Evolutionary conservation across 2,797 vertebrate genomes (phyloP), one percentile per base, ranked within the genome.

Genomic region (Pachyuromys duprasi): DNA sequence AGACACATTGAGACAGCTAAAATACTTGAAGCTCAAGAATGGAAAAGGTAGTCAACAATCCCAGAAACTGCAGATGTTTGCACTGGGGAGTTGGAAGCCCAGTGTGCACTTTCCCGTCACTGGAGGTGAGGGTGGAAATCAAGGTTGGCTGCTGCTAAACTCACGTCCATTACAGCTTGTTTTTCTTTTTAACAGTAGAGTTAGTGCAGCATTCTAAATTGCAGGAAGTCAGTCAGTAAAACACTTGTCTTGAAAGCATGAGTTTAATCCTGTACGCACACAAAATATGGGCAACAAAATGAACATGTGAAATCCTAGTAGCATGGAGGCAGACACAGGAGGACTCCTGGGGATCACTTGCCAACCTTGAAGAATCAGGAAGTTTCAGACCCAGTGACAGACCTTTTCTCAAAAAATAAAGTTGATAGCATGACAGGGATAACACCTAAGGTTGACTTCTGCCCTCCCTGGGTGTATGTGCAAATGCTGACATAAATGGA

Each of bases 21-120:
- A 88, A 90, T 45, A 42, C 55, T 65, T 86, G 70, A 95, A 87
- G 84, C 67, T 79, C 36, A 22, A 67, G 18, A 82, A 89, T 53
- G 55, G 75, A 76, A 45, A 78, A 92, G 28, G 81, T 86, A 31
- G 67, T 39, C 62, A 39, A 62, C 9, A 33, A 28, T 88, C 39
- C 55, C 31, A 75, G 91, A 84, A 31, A 55, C 63, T 60, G 22
- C 17, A n/a, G 36, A 49, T 8, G 31, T 22, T 72, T 60, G 14
- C 31, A 74, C 2, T 5, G 45, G 31, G 4, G 70, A 95, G 82
- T 63, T 62, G 89, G 55, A 6, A 20, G 22, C 4, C 42, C 49
- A 60, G 69, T 20, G 18, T 3, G 1, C 31, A 31, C n/a, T n/a
- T 24, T 18, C 11, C 22, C 5, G 31, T 82, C 6, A 0, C 55